Base-by-base conservation (phyloP, 2,113 vertebrate genomes). In the Anser cygnoides region DNA sequence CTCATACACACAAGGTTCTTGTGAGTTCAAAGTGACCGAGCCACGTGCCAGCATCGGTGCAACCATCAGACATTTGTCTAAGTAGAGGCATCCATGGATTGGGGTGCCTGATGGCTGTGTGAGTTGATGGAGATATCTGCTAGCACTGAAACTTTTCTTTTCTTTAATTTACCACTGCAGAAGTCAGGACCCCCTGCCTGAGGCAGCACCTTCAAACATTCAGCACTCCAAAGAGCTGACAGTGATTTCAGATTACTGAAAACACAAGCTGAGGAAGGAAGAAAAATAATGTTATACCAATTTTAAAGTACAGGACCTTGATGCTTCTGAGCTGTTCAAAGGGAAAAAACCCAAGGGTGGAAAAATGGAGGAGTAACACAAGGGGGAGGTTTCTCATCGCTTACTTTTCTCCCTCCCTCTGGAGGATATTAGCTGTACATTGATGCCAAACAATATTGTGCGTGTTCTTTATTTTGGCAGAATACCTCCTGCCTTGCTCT, bases 41-140 rank as follows among this genome's bases (percentile, higher is more conserved):
- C 13, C 22, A 17, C 5, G 19, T 39, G 52, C 13, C 0, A 0
- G 7, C 1, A 3, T 4, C 33, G 25, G 20, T 78, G n/a, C 52
- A 77, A 11, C 26, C 29, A 17, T 52, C 73, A 77, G 61, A 29
- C 17, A 25, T 55, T 5, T 55, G 76, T 54, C 31, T 43, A 44
- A 63, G 50, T 9, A 68, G 21, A 50, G 46, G 46, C 46, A 49
- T 49, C 20, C 46, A 49, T 49, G 46, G 20, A 49, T 21, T 49
- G 20, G 10, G 11, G 31, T 67, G 39, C 25, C n/a, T 72, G 37
- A 13, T 67, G 55, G 28, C 25, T 74, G 22, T 43, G 6, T 18
- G 63, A 90, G 26, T 13, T 57, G 55, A 58, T 54, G 54, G 31
- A 84, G 13, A 26, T 44, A 50, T 1, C 18, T 87, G 35, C 43